Evolutionary conservation across 2,113 vertebrate species (phyloP).

Genomic region (Pimephales promelas): DNA sequence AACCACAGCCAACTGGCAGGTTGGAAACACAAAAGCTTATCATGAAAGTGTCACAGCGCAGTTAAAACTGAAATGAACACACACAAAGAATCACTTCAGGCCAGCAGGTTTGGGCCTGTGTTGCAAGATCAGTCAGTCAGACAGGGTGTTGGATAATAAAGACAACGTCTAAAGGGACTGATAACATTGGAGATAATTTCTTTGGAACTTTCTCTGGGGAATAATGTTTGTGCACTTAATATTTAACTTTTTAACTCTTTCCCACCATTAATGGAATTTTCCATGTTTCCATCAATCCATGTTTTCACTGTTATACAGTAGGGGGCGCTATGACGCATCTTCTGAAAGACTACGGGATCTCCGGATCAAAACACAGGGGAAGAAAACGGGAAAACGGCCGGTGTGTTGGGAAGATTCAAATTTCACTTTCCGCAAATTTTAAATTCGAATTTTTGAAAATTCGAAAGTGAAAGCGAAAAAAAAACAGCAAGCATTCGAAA

Average conservation of each 20-base stretch:
- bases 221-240: background rate
- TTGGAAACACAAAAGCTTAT: constrained; percentile 24
- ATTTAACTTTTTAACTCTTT: background rate
- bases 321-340: no score
- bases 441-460: no score
- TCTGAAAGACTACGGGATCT: no score
- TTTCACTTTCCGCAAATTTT: no score
- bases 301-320: no score
- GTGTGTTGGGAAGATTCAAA: no score
- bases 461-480: no score
- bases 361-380: no score
- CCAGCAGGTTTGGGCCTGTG: constrained; percentile 32
- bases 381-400: no score
- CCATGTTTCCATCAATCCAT: no score
- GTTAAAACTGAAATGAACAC: constrained; percentile 13
- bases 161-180: background rate
- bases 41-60: constrained; percentile 1
- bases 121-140: constrained; percentile 18
- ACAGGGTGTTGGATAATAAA: constrained; percentile 49
- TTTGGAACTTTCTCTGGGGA: background rate
- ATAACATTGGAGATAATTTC: constrained; percentile 5
- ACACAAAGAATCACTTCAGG: background rate
- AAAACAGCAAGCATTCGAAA: no score
- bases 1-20: background rate
- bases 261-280: no score